These are phyloP conservation scores for Drosophila ficusphila DNA, from an alignment of 1,140 invertebrate genomes.

Conservation along the genomic window DNA sequence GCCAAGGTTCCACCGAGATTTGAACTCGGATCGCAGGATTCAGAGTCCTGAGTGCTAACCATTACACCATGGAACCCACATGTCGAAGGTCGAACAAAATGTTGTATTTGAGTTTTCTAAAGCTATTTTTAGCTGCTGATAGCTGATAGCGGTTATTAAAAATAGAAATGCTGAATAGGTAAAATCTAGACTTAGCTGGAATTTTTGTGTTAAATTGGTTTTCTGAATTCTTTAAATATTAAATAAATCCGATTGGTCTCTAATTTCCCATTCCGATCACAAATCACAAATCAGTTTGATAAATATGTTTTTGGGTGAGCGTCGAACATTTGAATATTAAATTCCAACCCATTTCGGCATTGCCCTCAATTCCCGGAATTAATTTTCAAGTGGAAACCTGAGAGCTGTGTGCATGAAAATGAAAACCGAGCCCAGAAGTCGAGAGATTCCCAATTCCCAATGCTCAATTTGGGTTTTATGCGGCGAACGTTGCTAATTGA, in stretches of 20 bases:
- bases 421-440: conserved; percentile 2
- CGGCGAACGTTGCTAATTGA: conserved; percentile 62
- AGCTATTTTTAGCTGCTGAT: conserved; percentile 1
- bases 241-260: not conserved
- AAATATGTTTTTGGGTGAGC: conserved; percentile 7
- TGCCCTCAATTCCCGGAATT: conserved; percentile 24
- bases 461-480: conserved; percentile 44
- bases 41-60: conserved; percentile 95
- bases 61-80: conserved; percentile 92
- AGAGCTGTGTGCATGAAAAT: conserved; percentile 1
- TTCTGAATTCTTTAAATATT: not conserved
- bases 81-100: not conserved
- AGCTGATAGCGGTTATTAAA: not conserved
- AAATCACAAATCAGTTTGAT: conserved; percentile 36
- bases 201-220: not conserved
- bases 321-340: conserved; percentile 30
- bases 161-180: conserved; percentile 3
- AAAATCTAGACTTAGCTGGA: not conserved
- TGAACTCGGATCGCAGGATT: conserved; percentile 93
- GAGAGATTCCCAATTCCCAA: not conserved
- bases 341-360: not conserved
- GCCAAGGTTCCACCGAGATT: conserved; percentile 31
- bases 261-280: conserved; percentile 13
- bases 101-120: too few relatives aligned
- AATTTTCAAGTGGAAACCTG: conserved; percentile 14